Conservation (phyloP, 2,888 invertebrate genomes). For the Antitype chi region DNA sequence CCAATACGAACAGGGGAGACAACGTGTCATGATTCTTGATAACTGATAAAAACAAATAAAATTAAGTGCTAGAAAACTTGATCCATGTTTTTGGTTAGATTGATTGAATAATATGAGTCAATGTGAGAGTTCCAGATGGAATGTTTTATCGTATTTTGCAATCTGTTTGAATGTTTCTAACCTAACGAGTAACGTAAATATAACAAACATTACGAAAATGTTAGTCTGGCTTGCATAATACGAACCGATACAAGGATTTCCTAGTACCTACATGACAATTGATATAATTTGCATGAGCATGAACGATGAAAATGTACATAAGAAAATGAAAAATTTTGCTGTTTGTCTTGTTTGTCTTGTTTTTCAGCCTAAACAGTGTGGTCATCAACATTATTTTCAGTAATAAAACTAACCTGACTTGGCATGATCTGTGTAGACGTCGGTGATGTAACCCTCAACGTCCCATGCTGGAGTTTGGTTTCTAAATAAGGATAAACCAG, state of each 20-base stretch:
- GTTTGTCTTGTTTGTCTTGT: neutral
- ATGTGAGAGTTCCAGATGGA: neutral
- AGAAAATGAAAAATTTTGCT: neutral
- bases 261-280: too few species aligned
- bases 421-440: conserved; percentile 92
- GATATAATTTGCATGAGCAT: neutral
- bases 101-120: neutral
- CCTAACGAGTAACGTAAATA: neutral
- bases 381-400: neutral
- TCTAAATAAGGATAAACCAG: conserved; percentile 89
- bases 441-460: conserved; percentile 92
- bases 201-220: neutral
- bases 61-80: too few species aligned
- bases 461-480: conserved; percentile 89
- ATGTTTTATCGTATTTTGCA: neutral
- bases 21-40: conserved; percentile 90
- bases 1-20: conserved; percentile 94
- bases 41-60: conserved; percentile 77
- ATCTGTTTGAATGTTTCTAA: conserved; percentile 3
- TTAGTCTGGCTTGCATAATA: neutral
- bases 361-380: neutral
- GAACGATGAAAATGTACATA: neutral
- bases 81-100: neutral
- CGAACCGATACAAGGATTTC: neutral
- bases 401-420: conserved; percentile 81